Base-by-base conservation (phyloP, 2,797 vertebrate species). In the Bryconaethiops microstoma region DNA sequence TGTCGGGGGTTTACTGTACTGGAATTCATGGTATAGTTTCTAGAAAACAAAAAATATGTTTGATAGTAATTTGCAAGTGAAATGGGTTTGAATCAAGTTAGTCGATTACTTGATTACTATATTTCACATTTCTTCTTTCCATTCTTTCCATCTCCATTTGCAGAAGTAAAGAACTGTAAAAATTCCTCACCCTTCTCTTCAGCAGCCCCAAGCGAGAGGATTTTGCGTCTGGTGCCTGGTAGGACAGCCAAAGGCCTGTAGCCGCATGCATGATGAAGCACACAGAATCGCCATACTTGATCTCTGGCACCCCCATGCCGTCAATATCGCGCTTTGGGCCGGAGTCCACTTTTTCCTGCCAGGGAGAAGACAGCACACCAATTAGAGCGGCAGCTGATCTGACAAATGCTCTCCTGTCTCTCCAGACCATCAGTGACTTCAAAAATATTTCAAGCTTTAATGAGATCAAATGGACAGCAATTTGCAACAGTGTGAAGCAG, bases 251-350 rank as follows among this genome's bases (percentile, higher is more conserved):
- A 69, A 99, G 92, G 57, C 96, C 96, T 1, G 96, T 96, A 69
- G 94, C 94, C 85, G 97, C 85, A 19, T 99, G 98, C 90, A 97
- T 97, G 78, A 99, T 88, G 87, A 99, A 99, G 90, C 98, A 99
- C 85, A 97, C 55, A 0, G 98, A 98, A 92, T 99, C 98, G 5
- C 98, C 98, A 0, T 99, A 99, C 87, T 99, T 99, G 87, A 99
- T 96, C 92, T 99, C 98, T 21, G 98, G 95, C 67, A 92, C 89
- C 23, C 97, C 97, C 98, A 99, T 99, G 83, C 98, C 98, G 52
- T 99, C 98, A 6, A 97, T 96, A 83, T 99, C 98, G 86, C 97
- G 94, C 89, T 97, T 99, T 64, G 93, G 92, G 84, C 93, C 93
- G 0, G 94, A 88, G 82, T 99, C 98, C 17, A 95, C 86, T 88